Conservation (phyloP, 1,140 invertebrate species). For the Cryptotermes secundus region DNA sequence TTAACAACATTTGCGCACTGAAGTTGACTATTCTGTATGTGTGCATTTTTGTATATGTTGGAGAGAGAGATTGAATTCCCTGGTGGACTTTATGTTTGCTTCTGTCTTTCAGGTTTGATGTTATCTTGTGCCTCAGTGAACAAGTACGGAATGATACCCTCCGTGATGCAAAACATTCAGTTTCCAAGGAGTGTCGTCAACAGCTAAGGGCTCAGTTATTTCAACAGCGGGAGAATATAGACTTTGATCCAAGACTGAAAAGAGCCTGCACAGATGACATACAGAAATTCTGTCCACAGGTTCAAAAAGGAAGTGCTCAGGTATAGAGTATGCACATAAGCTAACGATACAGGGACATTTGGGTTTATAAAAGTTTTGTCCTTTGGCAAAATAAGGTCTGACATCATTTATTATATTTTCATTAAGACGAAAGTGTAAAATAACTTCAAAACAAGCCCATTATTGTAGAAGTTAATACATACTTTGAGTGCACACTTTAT, state of each 20-base stretch:
- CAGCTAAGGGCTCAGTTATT: conserved; percentile 86
- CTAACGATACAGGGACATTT: too few species aligned
- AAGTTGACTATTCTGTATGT: too few species aligned
- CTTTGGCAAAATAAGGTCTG: too few species aligned
- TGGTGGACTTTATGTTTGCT: not conserved
- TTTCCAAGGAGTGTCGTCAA: conserved; percentile 83
- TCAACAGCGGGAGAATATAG: conserved; percentile 82
- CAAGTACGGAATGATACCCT: conserved; percentile 88
- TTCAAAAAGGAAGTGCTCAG: conserved; percentile 74
- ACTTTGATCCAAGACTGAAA: conserved; percentile 79
- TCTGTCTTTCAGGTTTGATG: conserved; percentile 64
- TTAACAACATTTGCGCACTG: too few species aligned
- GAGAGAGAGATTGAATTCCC: too few species aligned
- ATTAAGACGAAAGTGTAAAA: too few species aligned
- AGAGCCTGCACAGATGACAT: conserved; percentile 76
- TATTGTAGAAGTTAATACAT: too few species aligned
- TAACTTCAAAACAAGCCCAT: too few species aligned
- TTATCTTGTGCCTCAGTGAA: conserved; percentile 89
- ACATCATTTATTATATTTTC: too few species aligned
- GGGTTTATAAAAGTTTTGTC: too few species aligned
- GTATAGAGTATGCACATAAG: conserved; percentile 47
- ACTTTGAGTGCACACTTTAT: too few species aligned
- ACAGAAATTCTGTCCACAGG: conserved; percentile 67
- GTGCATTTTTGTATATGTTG: too few species aligned
- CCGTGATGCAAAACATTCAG: conserved; percentile 68